Evolutionary conservation across 2,113 vertebrate genomes (phyloP), one percentile per base, ranked within the genome.

Genomic region (Siphamia tubifer): DNA sequence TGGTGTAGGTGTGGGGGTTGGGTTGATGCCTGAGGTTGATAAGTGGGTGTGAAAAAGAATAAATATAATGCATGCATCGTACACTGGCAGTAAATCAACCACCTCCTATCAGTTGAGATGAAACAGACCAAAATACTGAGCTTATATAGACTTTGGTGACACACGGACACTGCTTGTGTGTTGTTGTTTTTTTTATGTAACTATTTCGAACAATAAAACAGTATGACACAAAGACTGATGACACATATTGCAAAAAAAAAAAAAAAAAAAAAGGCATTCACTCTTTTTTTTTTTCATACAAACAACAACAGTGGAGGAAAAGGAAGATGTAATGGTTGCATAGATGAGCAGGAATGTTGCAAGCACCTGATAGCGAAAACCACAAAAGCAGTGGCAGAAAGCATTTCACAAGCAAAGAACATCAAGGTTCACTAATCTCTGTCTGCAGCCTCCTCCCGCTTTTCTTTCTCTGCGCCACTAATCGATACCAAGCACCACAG

Each of bases 401-500:
- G 24, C 36, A 55, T 15, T 15, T 35, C 45, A 30, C 40, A 52
- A 74, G 43, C 34, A 74, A 38, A 66, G 65, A 72, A 36, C 74
- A 79, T 71, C 64, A 58, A 19, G 44, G 55, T 54, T 62, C 47
- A 62, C 53, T 81, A 80, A 79, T 84, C 69, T 76, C 44, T 53
- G 57, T 69, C 68, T 56, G 64, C 77, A 74, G 56, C 52, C 34
- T 35, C 57, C 68, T 80, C 52, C 49, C 66, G 34, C 11, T 67
- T 54, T 43, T 55, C 61, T 49, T 40, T 55, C 49, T 48, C 66
- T 32, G 53, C 56, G 71, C 31, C 21, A 67, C 39, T 12, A 74
- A 89, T 89, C 85, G 15, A 89, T 86, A 82, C 44, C 57, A 56
- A 66, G 58, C 67, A 80, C 55, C 65, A 81, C 48, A 60, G 64